Evolutionary conservation across 2,797 vertebrate species (phyloP).

Genomic region (Muscicapa comitata): DNA sequence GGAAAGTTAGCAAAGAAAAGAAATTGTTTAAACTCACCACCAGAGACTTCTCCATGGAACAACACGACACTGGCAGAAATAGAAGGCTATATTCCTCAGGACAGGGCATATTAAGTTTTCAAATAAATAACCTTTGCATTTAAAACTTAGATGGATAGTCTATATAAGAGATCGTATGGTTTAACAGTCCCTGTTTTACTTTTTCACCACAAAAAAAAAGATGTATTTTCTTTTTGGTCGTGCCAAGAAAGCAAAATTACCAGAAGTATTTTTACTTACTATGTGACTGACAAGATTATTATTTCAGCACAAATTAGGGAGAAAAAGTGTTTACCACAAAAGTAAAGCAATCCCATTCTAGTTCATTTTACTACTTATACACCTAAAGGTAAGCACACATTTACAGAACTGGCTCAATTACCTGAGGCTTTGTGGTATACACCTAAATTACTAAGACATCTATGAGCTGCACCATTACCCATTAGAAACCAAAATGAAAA

Average conservation of each 20-base stretch:
- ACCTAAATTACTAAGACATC: not conserved
- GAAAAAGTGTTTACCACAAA: not conserved
- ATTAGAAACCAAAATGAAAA: not conserved
- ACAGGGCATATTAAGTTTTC: not conserved
- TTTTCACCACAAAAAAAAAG: not conserved
- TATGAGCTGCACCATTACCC: not conserved
- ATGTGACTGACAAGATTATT: not conserved
- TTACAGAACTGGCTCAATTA: not conserved
- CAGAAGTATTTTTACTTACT: not conserved
- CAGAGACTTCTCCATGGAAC: not conserved
- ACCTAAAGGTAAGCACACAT: not conserved
- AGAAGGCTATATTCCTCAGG: not conserved
- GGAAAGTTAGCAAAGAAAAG: not conserved
- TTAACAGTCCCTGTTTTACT: not conserved
- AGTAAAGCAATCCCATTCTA: not conserved
- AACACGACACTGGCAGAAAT: not conserved
- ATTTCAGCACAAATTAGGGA: not conserved
- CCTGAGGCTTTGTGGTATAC: not conserved
- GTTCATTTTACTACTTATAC: not conserved
- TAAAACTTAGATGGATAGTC: not conserved
- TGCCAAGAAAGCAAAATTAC: not conserved
- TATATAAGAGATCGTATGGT: rapidly evolving
- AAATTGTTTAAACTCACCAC: not conserved
- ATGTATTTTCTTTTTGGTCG: not conserved
- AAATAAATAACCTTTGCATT: not conserved